Base-by-base conservation (phyloP, 2,797 vertebrate species). In the Florisuga fusca region DNA sequence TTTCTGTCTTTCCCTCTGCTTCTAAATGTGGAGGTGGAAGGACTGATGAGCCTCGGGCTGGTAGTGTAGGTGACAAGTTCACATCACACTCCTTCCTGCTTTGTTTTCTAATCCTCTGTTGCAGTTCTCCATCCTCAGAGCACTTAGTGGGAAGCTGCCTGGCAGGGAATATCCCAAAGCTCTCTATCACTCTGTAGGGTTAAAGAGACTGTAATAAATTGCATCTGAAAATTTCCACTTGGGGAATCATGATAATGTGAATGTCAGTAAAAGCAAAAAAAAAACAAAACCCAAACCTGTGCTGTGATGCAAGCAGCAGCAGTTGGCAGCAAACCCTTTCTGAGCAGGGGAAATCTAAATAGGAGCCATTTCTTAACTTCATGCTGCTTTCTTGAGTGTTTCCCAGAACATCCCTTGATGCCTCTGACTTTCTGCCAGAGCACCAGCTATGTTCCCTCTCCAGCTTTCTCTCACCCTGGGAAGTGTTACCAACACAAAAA, bases 291-390 rank as follows among this genome's bases (percentile, higher is more conserved):
- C n/a, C n/a, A 36, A 51, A 17, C 72, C 79, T 45, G 84, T 25
- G 67, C 59, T 71, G 80, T 84, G 91, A 83, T 67, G 87, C 38
- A 66, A 91, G 80, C 59, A 90, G 83, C 57, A 93, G 61, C 79
- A 87, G 75, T 85, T 95, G 93, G 94, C 93, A 95, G 75, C 48
- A 90, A 81, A 89, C 20, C 45, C 50, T 57, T 59, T 79, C 45
- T 43, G 71, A 84, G 68, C 45, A 15, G 46, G 87, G 80, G 74
- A 89, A 94, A 72, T 92, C 50, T 46, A 54, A 93, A 43, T 29
- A 38, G 77, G 54, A 89, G 67, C 34, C 14, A 5, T 90, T 74
- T 80, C 3, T 55, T 82, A 93, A 94, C 92, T 80, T 95, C 72
- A 72, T 27, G 69, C 87, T 83, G 55, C 38, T 90, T 86, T 61